These are phyloP conservation scores for Perodicticus potto DNA, from an alignment of 2,797 vertebrate species.

Conservation along the genomic window DNA sequence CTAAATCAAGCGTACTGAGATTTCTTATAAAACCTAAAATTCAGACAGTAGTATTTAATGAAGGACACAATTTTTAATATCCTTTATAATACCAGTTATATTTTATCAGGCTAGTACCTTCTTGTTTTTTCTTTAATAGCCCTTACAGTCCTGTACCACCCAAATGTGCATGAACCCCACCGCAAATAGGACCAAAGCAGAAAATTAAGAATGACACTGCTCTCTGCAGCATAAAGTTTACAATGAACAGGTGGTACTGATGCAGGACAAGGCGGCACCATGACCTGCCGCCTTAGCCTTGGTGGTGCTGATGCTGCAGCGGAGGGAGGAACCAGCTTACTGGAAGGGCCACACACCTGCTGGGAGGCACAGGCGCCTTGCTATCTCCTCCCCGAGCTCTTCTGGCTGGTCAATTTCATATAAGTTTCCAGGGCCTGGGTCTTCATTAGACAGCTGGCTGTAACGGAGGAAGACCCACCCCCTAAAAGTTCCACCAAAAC, in stretches of 20 bases:
- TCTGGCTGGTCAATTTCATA: too few species aligned
- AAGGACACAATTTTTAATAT: background rate
- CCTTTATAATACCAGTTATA: background rate
- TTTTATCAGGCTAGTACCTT: background rate
- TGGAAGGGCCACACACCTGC: too few species aligned
- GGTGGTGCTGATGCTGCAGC: too few species aligned
- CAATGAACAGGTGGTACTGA: background rate
- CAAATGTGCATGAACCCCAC: background rate
- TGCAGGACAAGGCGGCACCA: too few species aligned
- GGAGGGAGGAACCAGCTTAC: too few species aligned
- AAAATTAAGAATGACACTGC: background rate
- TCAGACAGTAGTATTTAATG: background rate
- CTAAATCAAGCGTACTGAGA: background rate
- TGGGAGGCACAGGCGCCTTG: too few species aligned
- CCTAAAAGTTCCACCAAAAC: too few species aligned
- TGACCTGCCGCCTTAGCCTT: too few species aligned
- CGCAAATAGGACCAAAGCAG: background rate
- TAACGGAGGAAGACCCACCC: too few species aligned
- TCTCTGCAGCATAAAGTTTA: background rate
- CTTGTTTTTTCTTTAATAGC: background rate
- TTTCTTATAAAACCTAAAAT: constrained; percentile 5
- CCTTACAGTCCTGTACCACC: background rate
- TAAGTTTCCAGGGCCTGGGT: too few species aligned
- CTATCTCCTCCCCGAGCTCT: too few species aligned
- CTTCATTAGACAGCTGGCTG: too few species aligned